These are phyloP conservation scores for Mimachlamys varia DNA, from an alignment of 2,888 invertebrate species.

Conservation along the genomic window DNA sequence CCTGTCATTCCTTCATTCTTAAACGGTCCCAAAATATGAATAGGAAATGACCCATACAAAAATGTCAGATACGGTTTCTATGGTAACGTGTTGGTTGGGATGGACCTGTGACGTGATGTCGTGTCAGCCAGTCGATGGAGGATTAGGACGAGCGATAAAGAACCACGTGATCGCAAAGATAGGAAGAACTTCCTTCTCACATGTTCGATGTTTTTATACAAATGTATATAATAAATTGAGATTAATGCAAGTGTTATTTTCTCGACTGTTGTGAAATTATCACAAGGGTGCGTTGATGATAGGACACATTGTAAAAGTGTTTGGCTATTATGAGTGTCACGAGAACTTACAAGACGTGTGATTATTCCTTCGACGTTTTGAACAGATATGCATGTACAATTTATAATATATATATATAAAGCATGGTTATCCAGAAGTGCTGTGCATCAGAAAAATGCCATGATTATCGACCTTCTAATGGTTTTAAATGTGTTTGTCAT, in stretches of 20 bases:
- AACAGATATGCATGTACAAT: no score
- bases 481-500: no score
- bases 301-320: no score
- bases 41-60: not conserved
- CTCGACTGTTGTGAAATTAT: not conserved
- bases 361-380: no score
- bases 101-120: conserved; percentile 6
- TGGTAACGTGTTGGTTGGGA: not conserved
- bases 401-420: no score
- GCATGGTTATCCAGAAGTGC: no score
- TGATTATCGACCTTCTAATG: no score
- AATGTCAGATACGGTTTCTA: conserved; percentile 25
- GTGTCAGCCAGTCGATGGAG: not conserved
- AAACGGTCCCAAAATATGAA: conserved; percentile 27
- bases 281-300: no score
- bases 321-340: no score
- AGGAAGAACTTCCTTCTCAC: not conserved
- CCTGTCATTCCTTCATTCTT: conserved; percentile 9
- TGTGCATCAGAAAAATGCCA: no score
- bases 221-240: not conserved
- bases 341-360: no score
- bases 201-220: not conserved
- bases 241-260: not conserved
- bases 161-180: not conserved
- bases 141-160: not conserved